Conservation (phyloP, 2,797 vertebrate species). For the Mallotus villosus region DNA sequence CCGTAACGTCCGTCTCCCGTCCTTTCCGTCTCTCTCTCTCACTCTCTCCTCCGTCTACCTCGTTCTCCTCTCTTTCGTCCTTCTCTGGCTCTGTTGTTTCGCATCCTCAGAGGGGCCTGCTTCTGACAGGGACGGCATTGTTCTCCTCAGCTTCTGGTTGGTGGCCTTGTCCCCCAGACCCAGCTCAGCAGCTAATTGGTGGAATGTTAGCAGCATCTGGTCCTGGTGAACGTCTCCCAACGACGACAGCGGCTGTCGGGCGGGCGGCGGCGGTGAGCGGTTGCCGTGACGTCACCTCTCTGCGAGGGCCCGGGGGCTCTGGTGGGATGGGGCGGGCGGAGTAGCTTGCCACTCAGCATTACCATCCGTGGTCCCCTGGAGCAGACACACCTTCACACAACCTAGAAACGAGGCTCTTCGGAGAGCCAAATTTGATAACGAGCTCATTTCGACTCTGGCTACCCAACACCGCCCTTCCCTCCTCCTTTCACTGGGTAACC, state of each 20-base stretch:
- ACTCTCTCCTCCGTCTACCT: conserved; percentile 19
- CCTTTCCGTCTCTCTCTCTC: conserved; percentile 32
- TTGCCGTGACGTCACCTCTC: conserved; percentile 69
- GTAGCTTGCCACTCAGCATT: conserved; percentile 76
- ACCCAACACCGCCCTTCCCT: background rate
- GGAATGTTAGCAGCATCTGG: conserved; percentile 67
- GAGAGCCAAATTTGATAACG: conserved; percentile 73
- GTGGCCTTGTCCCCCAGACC: conserved; percentile 16
- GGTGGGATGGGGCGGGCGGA: conserved; percentile 64
- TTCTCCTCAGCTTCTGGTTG: conserved; percentile 47
- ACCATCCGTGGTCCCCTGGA: conserved; percentile 61
- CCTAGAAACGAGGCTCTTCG: conserved; percentile 51
- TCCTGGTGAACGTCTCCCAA: conserved; percentile 62
- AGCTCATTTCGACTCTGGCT: conserved; percentile 67
- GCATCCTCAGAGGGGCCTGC: conserved; percentile 42
- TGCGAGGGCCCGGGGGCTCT: conserved; percentile 57
- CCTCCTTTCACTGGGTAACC: conserved; percentile 49
- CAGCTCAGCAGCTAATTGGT: conserved; percentile 65
- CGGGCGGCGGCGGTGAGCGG: conserved; percentile 59
- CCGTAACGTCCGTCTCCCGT: conserved; percentile 39
- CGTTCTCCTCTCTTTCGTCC: conserved; percentile 27
- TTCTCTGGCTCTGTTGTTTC: conserved; percentile 54
- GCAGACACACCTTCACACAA: conserved; percentile 70
- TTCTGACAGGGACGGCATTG: conserved; percentile 66
- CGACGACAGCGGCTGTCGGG: conserved; percentile 55